These are phyloP conservation scores for Aplysina aerophoba DNA, from an alignment of 37 sponge, comb jelly and placozoan species.

Conservation along the genomic window DNA sequence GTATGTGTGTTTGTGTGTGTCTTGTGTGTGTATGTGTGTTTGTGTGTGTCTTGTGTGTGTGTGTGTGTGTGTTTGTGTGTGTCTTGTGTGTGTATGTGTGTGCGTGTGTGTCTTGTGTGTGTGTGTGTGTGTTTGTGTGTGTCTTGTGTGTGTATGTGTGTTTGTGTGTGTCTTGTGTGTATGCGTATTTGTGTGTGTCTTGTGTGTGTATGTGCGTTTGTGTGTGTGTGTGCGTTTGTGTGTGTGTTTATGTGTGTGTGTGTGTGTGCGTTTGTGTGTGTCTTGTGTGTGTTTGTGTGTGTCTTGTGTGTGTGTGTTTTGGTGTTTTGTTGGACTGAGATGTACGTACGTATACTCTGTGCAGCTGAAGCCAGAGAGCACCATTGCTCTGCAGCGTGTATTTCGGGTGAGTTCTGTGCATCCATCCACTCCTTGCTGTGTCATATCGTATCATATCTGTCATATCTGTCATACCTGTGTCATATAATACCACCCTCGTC, in stretches of 20 bases:
- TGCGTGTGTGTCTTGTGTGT: neutral
- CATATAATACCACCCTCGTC: too few relatives aligned
- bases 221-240: too few relatives aligned
- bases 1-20: neutral
- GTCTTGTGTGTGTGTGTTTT: neutral
- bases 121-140: too few relatives aligned
- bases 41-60: neutral
- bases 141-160: too few relatives aligned
- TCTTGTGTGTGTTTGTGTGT: neutral
- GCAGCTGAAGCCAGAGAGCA: slow-evolving; percentile 82
- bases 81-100: neutral
- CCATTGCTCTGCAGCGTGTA: slow-evolving; percentile 69
- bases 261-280: neutral
- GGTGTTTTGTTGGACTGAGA: neutral
- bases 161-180: too few relatives aligned
- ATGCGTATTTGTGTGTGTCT: neutral
- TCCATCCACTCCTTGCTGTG: neutral
- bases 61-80: neutral
- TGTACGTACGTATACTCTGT: neutral
- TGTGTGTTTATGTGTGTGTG: neutral
- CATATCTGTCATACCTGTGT: too few relatives aligned
- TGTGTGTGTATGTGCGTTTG: neutral
- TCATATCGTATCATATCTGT: too few relatives aligned
- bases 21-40: neutral
- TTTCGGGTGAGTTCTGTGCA: slow-evolving; percentile 61